Percentiles rank a stretch among this genome's conserved stretches.
These are phyloP conservation scores for Actias luna DNA, from an alignment of 2,888 invertebrate genomes.

Conservation along the genomic window DNA sequence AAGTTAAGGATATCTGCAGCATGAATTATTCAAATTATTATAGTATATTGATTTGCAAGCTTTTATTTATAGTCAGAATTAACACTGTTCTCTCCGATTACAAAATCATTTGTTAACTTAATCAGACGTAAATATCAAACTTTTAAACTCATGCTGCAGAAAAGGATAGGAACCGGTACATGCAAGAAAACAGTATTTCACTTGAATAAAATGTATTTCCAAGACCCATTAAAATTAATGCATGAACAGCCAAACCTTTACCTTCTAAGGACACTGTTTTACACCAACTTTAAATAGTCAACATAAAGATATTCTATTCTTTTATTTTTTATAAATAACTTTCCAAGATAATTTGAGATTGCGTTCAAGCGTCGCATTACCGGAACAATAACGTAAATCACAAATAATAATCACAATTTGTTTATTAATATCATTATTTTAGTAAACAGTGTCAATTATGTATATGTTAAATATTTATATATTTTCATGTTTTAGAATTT, in stretches of 20 bases:
- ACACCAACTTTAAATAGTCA: constrained; percentile 24
- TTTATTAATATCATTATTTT: too few relatives aligned
- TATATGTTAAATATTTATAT: too few relatives aligned
- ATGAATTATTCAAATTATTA: constrained; percentile 16
- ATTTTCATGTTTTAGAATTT: neutral
- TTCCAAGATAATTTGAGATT: neutral
- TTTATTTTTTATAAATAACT: neutral
- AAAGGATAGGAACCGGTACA: constrained; percentile 59
- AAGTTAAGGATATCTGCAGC: constrained; percentile 18
- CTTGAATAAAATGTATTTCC: constrained; percentile 73
- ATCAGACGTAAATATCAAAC: neutral
- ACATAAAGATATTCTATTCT: constrained; percentile 17
- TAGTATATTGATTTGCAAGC: neutral
- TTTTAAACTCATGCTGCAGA: constrained; percentile 52
- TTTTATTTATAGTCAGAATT: too few relatives aligned
- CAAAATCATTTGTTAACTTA: too few relatives aligned
- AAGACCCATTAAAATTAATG: constrained; percentile 70
- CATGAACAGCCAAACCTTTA: constrained; percentile 64
- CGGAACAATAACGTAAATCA: too few relatives aligned
- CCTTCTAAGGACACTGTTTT: constrained; percentile 48
- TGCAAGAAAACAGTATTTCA: constrained; percentile 79
- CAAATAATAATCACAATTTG: too few relatives aligned
- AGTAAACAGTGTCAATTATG: too few relatives aligned
- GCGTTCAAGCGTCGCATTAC: neutral
- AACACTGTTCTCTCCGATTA: too few relatives aligned